Evolutionary conservation across 2,113 vertebrate genomes (phyloP).

Genomic region (Engraulis encrasicolus): DNA sequence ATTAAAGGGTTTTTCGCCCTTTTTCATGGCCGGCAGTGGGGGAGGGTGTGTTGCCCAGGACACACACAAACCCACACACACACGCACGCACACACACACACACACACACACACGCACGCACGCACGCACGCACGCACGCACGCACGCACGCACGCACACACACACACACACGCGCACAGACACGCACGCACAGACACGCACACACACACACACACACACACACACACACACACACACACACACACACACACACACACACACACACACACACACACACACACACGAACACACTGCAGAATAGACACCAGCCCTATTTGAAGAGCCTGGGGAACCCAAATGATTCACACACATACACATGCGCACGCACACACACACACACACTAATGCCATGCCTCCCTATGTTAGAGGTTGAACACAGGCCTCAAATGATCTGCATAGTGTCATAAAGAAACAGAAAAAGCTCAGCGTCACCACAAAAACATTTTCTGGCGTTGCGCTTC

Average conservation of each 20-base stretch:
- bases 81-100: no score
- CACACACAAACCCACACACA: no score
- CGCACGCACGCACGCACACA: no score
- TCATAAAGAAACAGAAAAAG: not conserved
- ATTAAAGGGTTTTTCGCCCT: no score
- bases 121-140: no score
- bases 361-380: no score
- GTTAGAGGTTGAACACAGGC: not conserved
- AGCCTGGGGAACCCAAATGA: not conserved
- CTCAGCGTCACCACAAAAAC: not conserved
- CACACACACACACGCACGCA: no score
- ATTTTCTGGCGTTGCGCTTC: not conserved
- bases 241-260: not conserved
- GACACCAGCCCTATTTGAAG: not conserved
- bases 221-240: not conserved
- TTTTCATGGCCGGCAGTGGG: no score
- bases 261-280: not conserved
- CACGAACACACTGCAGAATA: no score
- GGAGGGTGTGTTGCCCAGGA: no score
- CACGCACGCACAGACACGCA: not conserved
- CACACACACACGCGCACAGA: not conserved
- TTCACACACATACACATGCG: no score
- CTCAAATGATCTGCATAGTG: not conserved
- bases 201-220: not conserved
- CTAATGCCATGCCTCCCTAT: not conserved